These are phyloP conservation scores for Rhinopomastus cyanomelas DNA, from an alignment of 2,113 vertebrate genomes.

Conservation along the genomic window DNA sequence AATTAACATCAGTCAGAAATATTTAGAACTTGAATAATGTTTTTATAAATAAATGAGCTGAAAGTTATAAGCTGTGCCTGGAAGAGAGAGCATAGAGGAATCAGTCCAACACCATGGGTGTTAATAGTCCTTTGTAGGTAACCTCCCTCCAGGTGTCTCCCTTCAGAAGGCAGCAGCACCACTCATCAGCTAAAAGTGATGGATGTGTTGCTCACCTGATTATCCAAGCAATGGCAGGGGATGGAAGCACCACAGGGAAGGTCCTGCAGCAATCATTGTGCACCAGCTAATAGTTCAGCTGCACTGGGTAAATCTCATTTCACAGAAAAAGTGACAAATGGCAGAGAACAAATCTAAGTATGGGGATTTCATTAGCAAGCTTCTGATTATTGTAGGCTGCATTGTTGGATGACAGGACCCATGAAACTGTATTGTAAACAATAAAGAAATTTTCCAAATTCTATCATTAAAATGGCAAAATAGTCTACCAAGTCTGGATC, in stretches of 20 bases:
- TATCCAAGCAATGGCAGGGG: not conserved
- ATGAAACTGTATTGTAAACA: not conserved
- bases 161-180: not conserved
- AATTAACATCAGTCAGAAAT: not conserved
- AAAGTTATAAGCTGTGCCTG: not conserved
- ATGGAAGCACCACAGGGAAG: fast-evolving
- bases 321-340: not conserved
- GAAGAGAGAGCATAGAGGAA: not conserved
- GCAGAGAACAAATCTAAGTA: not conserved
- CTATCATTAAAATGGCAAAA: not conserved
- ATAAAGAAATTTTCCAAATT: not conserved
- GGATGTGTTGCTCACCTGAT: not conserved
- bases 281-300: not conserved
- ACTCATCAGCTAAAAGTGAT: not conserved
- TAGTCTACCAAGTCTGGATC: not conserved
- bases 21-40: not conserved
- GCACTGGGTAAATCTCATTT: not conserved
- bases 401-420: not conserved
- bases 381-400: not conserved
- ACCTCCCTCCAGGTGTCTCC: not conserved
- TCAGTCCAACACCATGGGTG: not conserved
- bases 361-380: not conserved
- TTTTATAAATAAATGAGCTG: not conserved
- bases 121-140: not conserved
- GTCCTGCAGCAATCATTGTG: not conserved